phyloP scores from a whole-genome alignment of 2,113 vertebrate genomes.

The Microtus oregoni region DNA sequence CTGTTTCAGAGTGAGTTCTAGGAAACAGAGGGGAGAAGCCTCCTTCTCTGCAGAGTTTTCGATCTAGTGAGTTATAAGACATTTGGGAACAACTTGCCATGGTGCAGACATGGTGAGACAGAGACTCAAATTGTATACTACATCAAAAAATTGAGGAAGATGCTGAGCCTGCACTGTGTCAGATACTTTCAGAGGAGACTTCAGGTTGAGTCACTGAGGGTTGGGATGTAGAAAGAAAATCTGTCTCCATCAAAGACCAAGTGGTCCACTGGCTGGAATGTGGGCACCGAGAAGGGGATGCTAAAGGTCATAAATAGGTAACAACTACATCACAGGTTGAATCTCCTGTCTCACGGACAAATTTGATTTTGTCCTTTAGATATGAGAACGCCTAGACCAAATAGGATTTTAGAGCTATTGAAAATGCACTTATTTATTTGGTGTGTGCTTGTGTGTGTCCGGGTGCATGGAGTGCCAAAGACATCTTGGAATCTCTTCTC shows the following conservation, averaged over 20 bases:
- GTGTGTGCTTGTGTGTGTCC: background rate
- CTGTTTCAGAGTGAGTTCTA: background rate
- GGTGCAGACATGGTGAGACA: background rate
- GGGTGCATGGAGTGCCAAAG: background rate
- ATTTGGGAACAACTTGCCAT: conserved; percentile 26
- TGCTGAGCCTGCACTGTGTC: background rate
- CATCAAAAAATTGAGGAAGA: background rate
- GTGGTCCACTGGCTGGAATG: background rate
- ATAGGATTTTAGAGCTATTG: conserved; percentile 22
- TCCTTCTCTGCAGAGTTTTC: background rate
- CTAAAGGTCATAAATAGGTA: background rate
- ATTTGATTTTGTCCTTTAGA: conserved; percentile 23
- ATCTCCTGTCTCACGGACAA: background rate
- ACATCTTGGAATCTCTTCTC: background rate
- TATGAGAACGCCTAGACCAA: background rate
- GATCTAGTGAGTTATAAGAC: conserved; percentile 25
- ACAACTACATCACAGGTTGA: background rate
- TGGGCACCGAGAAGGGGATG: background rate
- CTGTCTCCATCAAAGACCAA: background rate
- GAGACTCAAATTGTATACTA: background rate
- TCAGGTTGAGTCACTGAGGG: background rate
- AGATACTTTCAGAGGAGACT: conserved; percentile 47
- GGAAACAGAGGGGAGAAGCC: background rate
- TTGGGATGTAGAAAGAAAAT: background rate
- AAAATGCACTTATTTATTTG: too few relatives aligned